Evolutionary conservation across 2,797 vertebrate species (phyloP).

Genomic region (Australoheros facetus): DNA sequence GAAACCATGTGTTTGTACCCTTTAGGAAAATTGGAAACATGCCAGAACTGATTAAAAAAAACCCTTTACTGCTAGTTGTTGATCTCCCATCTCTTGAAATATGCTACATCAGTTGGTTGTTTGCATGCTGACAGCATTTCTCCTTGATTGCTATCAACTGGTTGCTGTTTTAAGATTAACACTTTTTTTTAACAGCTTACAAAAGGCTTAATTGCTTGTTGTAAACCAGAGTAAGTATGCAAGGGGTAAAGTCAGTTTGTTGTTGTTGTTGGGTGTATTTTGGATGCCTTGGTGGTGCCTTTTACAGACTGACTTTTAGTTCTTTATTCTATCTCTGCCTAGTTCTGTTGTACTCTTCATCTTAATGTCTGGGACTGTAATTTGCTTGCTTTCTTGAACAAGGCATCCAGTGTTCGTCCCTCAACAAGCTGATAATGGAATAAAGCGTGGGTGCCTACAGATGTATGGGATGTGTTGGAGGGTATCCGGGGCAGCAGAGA

Average conservation of each 20-base stretch:
- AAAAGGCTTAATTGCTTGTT: slow-evolving; percentile 42
- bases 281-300: slow-evolving; percentile 27
- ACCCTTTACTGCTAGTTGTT: neutral
- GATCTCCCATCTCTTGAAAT: neutral
- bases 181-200: slow-evolving; percentile 24
- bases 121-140: neutral
- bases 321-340: slow-evolving; percentile 43
- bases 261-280: slow-evolving; percentile 27
- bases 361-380: slow-evolving; percentile 58
- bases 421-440: slow-evolving; percentile 30
- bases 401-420: slow-evolving; percentile 70
- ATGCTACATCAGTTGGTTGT: neutral
- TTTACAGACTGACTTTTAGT: slow-evolving; percentile 12
- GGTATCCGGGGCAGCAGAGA: slow-evolving; percentile 66
- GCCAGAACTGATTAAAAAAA: slow-evolving; percentile 21
- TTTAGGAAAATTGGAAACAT: slow-evolving; percentile 5
- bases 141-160: neutral
- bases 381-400: slow-evolving; percentile 64
- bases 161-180: slow-evolving; percentile 32
- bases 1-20: neutral
- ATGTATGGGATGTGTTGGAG: slow-evolving; percentile 61
- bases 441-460: slow-evolving; percentile 54
- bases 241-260: slow-evolving; percentile 34
- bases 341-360: slow-evolving; percentile 41
- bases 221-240: slow-evolving; percentile 43